Evolutionary conservation across 2,113 vertebrate species (phyloP), one percentile per base, ranked within the genome.

Genomic region (Lampris megalopsis): DNA sequence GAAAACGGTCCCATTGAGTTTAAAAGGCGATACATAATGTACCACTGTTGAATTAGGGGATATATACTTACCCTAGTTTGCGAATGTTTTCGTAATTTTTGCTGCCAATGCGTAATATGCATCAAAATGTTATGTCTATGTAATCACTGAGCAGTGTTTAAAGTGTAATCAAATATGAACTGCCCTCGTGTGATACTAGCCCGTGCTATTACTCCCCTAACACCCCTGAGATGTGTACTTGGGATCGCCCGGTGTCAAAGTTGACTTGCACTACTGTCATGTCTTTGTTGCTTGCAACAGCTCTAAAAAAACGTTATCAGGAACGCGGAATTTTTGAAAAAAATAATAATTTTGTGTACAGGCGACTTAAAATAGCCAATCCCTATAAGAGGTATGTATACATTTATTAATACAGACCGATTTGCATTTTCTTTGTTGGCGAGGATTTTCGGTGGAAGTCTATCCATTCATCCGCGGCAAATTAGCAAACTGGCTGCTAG

Each of bases 201-300:
- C 24, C 24, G 24, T 24, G 24, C 24, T 24, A 24, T 24, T 24
- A 24, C 24, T 24, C 58, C 52, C 4, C 2, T 8, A 1, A 0
- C 36, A 37, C 62, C 65, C 86, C 78, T 59, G 7, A 6, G 0
- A 3, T 0, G 13, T 0, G 0, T 1, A 61, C 57, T 73, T 90
- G 81, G 66, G 43, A 2, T 71, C 37, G 50, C 68, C 88, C 71
- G 63, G 70, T 89, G 93, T 92, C 89, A 90, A 80, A 92, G 91
- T 92, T 91, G 84, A 91, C 41, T 66, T 48, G 78, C 65, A 42
- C 49, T 36, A 38, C 86, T 90, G 90, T 89, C 91, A 92, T 63
- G 86, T 91, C 91, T 92, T 93, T 93, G 92, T 92, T 93, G 87
- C 79, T 63, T 61, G 78, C 65, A 50, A 67, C 56, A 1, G 35